Base-by-base conservation (phyloP, 2,888 invertebrate genomes). In the Caenorhabditis imperialis region DNA sequence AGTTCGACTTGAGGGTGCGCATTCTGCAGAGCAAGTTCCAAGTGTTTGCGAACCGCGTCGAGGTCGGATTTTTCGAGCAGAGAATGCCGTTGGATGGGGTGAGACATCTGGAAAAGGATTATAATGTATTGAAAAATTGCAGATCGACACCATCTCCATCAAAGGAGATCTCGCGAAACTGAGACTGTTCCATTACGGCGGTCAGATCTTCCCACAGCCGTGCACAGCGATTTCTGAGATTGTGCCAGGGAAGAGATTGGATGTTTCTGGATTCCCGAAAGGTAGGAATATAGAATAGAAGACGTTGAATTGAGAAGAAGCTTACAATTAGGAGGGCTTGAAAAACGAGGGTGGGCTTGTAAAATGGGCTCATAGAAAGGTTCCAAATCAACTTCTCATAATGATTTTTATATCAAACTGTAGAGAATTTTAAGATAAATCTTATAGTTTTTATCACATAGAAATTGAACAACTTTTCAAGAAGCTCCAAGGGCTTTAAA, bases 71-170 rank as follows among this genome's bases (percentile, higher is more conserved):
- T 33, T 88, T 87, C 78, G 82, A 86, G 35, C 86, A 85, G 69
- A 75, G 87, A 7, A 73, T 73, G 61, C 67, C 78, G 33, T 70
- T 87, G 14, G 83, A 82, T 8, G 87, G 87, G 75, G 86, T 86
- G 35, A 73, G 82, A 72, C 20, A 20, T 1, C 25, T 50, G 8
- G 45, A 42, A 8, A 7, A 18, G 16, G 5, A 1, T 3, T 35
- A 38, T 16, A 38, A n/a, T n/a, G n/a, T n/a, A n/a, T n/a, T n/a
- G n/a, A n/a, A n/a, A n/a, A n/a, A 18, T 38, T 63, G 44, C 63
- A 84, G 84, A 82, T 87, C 33, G 84, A 85, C 47, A 86, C 88
- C 62, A 82, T 88, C 27, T 87, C 86, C 1, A 85, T 88, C 74
- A 63, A 70, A 23, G 87, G 87, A 23, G 85, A 86, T 65, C 78